Percentiles rank a stretch among this genome's conserved stretches.
Conservation (phyloP, 1,140 invertebrate species). For the Zaprionus ghesquierei region DNA sequence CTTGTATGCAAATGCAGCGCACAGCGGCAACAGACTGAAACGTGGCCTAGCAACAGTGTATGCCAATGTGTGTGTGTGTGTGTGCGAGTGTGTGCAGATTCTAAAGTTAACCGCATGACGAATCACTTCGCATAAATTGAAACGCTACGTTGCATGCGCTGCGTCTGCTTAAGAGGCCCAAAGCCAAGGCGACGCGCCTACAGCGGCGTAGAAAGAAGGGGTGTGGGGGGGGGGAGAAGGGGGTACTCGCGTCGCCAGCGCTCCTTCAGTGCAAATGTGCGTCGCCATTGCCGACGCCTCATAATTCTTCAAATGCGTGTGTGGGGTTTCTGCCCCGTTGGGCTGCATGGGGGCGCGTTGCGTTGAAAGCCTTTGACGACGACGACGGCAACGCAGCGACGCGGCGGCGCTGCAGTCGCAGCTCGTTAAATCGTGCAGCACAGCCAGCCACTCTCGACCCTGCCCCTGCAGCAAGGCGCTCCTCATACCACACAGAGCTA, state of each 20-base stretch:
- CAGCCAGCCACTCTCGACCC: not conserved
- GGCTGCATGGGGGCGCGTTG: slow-evolving; percentile 34
- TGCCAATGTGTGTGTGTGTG: slow-evolving; percentile 20
- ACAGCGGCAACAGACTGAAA: slow-evolving; percentile 51
- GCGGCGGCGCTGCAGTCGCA: slow-evolving; percentile 46
- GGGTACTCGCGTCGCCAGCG: slow-evolving; percentile 8
- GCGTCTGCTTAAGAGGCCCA: slow-evolving; percentile 53
- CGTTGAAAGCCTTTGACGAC: slow-evolving; percentile 58
- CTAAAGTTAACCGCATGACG: slow-evolving; percentile 80
- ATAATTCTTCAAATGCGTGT: slow-evolving; percentile 76
- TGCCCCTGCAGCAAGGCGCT: not conserved
- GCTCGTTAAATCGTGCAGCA: slow-evolving; percentile 69
- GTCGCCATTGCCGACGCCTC: slow-evolving; percentile 69
- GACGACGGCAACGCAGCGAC: slow-evolving; percentile 5
- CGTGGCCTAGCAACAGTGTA: slow-evolving; percentile 12
- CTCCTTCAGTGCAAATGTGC: slow-evolving; percentile 71
- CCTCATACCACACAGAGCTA: slow-evolving; percentile 44
- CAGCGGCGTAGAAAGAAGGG: not conserved
- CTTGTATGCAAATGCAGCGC: slow-evolving; percentile 64
- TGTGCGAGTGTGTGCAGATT: slow-evolving; percentile 61
- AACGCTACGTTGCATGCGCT: slow-evolving; percentile 75
- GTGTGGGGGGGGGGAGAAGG: not conserved
- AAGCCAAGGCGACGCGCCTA: not conserved
- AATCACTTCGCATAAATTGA: slow-evolving; percentile 81
- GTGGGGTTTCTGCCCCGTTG: slow-evolving; percentile 39